Evolutionary conservation across 2,113 vertebrate species (phyloP), one percentile per base, ranked within the genome.

Genomic region (Vimba vimba): DNA sequence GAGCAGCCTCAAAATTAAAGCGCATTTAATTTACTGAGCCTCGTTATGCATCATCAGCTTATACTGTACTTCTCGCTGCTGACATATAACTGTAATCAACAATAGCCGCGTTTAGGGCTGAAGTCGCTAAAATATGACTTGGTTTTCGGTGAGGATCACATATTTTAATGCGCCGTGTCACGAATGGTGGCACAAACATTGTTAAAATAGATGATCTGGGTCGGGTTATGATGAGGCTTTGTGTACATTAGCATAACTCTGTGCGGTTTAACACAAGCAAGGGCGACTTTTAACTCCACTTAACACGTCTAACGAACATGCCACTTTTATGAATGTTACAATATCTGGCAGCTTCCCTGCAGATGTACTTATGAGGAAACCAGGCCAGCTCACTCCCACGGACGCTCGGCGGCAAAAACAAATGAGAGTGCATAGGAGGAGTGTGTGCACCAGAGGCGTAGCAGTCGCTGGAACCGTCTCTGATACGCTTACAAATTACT

Each of bases 291-390:
- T 86, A 89, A 88, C 85, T 83, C 82, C 85, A 85, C 85, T 88
- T 90, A 85, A 89, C 88, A 90, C 79, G 36, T 89, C 85, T 81
- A 77, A 88, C 71, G 68, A 86, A 86, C 27, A 86, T 69, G 86
- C 82, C 87, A 81, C 86, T 62, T 81, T 89, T 87, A 89, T 87
- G 64, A 89, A 87, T 87, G 87, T 87, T 89, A 88, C 84, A 69
- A 87, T 88, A 88, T 90, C 88, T 55, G 81, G 75, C 74, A 82
- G 50, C 84, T 27, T 75, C 64, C 27, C 78, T 11, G 25, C 50
- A 59, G 79, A 86, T 86, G 79, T 88, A 66, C 73, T 88, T 74
- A 64, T 33, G 21, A 71, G 73, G 60, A 86, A 74, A 84, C 11
- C 83, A 66, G 77, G 69, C 68, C 59, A 36, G 43, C 78, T 76